Evolutionary conservation across 1,140 invertebrate genomes (phyloP).

Genomic region (Cherax quadricarinatus): DNA sequence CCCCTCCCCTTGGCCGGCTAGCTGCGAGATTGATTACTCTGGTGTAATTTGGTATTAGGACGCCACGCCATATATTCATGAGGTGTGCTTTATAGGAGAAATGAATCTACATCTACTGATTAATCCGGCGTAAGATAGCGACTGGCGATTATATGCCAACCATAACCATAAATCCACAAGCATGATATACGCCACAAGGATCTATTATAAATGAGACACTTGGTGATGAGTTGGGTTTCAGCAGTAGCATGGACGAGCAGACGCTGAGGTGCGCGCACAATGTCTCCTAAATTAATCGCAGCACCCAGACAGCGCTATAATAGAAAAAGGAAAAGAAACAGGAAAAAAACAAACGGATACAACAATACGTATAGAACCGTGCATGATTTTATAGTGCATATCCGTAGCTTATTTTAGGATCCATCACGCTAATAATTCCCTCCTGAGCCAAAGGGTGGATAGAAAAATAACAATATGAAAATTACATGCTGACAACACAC

Average conservation of each 20-base stretch:
- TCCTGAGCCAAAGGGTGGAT: slow-evolving; percentile 59
- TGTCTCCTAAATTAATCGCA: slow-evolving; percentile 46
- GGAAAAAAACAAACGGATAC: not conserved
- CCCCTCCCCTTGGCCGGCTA: not conserved
- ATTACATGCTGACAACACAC: slow-evolving; percentile 60
- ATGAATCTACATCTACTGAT: slow-evolving; percentile 50
- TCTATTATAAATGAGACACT: slow-evolving; percentile 64
- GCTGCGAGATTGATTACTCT: slow-evolving; percentile 25
- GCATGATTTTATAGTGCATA: slow-evolving; percentile 63
- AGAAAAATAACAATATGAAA: slow-evolving; percentile 65
- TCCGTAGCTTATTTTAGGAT: slow-evolving; percentile 64
- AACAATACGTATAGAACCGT: slow-evolving; percentile 60
- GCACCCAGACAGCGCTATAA: slow-evolving; percentile 23
- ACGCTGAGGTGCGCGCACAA: slow-evolving; percentile 43
- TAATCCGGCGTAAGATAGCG: slow-evolving; percentile 55
- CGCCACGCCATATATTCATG: not conserved
- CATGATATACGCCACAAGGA: slow-evolving; percentile 58
- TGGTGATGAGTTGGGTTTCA: slow-evolving; percentile 46
- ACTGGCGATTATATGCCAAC: slow-evolving; percentile 57
- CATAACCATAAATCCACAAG: slow-evolving; percentile 25
- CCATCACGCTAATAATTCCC: slow-evolving; percentile 63
- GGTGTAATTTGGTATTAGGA: slow-evolving; percentile 23
- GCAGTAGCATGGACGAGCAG: slow-evolving; percentile 23
- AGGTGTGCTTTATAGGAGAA: slow-evolving; percentile 14
- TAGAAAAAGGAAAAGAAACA: not conserved